Conservation (phyloP, 2,888 invertebrate genomes). For the Acleris literana region DNA sequence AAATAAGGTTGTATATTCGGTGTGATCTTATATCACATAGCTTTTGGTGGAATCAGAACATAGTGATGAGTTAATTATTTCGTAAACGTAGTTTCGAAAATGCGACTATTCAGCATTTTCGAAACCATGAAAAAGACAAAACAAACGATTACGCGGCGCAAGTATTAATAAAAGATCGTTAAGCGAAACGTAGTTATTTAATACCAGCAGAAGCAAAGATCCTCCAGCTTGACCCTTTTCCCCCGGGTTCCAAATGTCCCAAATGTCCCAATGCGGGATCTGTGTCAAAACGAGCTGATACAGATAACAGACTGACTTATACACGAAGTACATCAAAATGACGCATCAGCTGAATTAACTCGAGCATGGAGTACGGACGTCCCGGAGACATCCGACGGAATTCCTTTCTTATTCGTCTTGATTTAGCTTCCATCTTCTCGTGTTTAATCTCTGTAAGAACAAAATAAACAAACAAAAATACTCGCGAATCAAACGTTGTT, state of each 20-base stretch:
- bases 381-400: constrained; percentile 27
- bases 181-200: background rate
- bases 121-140: too few relatives aligned
- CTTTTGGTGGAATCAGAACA: too few relatives aligned
- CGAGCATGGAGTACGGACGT: constrained; percentile 24
- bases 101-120: too few relatives aligned
- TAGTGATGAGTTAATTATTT: too few relatives aligned
- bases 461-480: constrained; percentile 26
- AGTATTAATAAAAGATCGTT: too few relatives aligned
- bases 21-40: too few relatives aligned
- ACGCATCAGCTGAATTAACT: constrained; percentile 25
- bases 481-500: constrained; percentile 5
- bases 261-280: background rate
- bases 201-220: background rate
- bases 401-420: constrained; percentile 28
- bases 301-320: background rate
- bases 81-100: too few relatives aligned
- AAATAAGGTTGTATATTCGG: too few relatives aligned
- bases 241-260: too few relatives aligned
- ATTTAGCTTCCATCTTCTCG: constrained; percentile 30
- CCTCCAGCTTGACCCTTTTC: constrained; percentile 2
- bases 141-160: too few relatives aligned
- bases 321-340: background rate
- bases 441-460: constrained; percentile 27
- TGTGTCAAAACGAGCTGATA: background rate